Base-by-base conservation (phyloP, 1,140 invertebrate species). In the Ips typographus region DNA sequence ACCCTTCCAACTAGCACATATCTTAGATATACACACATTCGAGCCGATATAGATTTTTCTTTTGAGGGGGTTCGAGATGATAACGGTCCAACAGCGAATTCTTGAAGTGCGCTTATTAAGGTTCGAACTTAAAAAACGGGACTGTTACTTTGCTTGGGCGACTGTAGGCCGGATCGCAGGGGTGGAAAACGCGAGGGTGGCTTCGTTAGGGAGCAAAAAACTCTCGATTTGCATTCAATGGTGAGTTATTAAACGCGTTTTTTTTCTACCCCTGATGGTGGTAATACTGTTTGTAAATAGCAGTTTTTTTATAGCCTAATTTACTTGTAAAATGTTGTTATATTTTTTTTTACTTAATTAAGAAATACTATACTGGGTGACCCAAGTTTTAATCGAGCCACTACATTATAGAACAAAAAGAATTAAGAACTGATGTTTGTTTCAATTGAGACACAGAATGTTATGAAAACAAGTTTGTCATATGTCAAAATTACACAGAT, bases 161-260 rank as follows among this genome's bases (percentile, higher is more conserved):
- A 61, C 42, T 61, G 56, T 58, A 58, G 56, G 40, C 40, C 56
- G 56, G 40, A 40, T 44, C 22, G 47, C 56, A 61, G 59, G 59
- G 59, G 59, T 61, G 43, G 41, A 61, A 61, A 61, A 61, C 44
- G 59, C 59, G 59, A 61, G 59, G 59, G 59, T 61, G 59, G 59
- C 59, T 49, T 61, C n/a, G 59, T 44, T 61, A 61, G 44, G 43
- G 59, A 36, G 59, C 8, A 38, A 44, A 49, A 61, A 61, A 61
- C 39, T 40, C 42, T 47, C 43, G 42, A 61, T 61, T 49, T 61
- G 44, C 59, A 61, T 61, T 61, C 59, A 41, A n/a, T 44, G 53
- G 40, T 6, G 44, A 61, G 59, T 61, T 61, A 61, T 61, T 61
- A 61, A n/a, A 44, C 44, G 42, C 49, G 37, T 40, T 61, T 42